Evolutionary conservation across 1,140 invertebrate genomes (phyloP), one percentile per base, ranked within the genome.

Genomic region (Drosophila rhopaloa): DNA sequence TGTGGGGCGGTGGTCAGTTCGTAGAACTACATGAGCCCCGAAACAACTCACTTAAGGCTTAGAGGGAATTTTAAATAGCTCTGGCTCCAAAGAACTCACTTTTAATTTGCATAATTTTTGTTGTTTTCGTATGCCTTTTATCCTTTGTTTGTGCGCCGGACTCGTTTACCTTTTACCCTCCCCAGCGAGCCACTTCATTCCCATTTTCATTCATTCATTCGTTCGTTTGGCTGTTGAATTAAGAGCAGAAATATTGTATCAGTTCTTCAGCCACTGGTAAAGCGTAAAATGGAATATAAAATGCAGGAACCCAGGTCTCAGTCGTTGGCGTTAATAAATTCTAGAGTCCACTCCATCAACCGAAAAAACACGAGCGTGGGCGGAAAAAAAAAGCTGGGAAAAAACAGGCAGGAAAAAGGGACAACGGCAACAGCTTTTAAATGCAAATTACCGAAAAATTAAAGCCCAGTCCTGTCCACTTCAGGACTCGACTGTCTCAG

Each of bases 401-500:
- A 38, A 32, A 59, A 19, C 19, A 44, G 2, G 11, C 54, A 46
- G 32, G 13, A 54, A 68, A 47, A 76, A 57, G 32, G 65, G 59
- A 60, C 48, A 56, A 57, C 48, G 51, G 71, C 75, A 76, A 79
- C 76, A 61, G 77, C 68, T 78, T 81, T 89, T 81, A 89, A 89
- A 89, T 89, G 84, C 84, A 89, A 89, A 89, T 88, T 82, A 88
- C 76, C 80, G 72, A 86, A 89, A 84, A 89, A 84, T 84, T 89
- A 75, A 89, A 79, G 79, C 57, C 50, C 67, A 50, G 62, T 57
- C 77, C 59, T 60, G 47, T 60, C 67, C 44, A 65, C 68, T 58
- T 50, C 55, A 79, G 66, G 65, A 68, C 65, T 51, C 13, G 65
- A 51, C 60, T 54, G 65, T 46, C 60, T 68, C 65, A 44, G 65